A percentile compares a stretch with the other conserved stretches of the same genome.
phyloP scores from a whole-genome alignment of 2,797 vertebrate genomes.

The Muscicapa comitata region DNA sequence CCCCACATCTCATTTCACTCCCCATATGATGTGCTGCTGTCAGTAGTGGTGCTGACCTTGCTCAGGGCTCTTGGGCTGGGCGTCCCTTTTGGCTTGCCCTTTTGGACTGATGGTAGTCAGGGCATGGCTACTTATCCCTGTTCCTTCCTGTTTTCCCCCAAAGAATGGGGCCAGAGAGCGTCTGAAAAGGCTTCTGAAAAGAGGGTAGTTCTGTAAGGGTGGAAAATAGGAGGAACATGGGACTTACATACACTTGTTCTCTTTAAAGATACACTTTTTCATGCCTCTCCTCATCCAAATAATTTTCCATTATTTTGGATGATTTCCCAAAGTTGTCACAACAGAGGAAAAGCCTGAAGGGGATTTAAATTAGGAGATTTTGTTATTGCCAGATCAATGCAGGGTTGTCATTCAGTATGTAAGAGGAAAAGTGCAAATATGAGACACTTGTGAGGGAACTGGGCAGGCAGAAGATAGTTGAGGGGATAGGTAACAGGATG shows the following conservation, averaged over 20 bases:
- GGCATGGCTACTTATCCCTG: background rate
- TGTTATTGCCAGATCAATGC: background rate
- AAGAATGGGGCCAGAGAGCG: background rate
- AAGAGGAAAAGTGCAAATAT: slow-evolving; percentile 1
- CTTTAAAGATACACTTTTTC: background rate
- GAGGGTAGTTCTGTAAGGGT: background rate
- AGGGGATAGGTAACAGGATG: background rate
- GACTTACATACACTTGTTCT: background rate
- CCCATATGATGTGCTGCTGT: rapidly evolving
- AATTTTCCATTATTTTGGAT: background rate
- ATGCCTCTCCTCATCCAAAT: background rate
- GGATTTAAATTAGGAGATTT: slow-evolving; percentile 1
- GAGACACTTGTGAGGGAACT: background rate
- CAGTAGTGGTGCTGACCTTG: rapidly evolving
- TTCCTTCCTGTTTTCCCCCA: background rate
- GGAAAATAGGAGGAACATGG: background rate
- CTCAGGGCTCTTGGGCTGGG: background rate
- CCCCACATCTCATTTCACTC: rapidly evolving
- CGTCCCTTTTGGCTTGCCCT: background rate
- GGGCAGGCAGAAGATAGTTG: background rate
- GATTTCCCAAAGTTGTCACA: slow-evolving; percentile 12
- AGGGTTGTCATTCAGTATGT: background rate
- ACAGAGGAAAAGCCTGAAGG: background rate
- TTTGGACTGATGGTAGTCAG: background rate
- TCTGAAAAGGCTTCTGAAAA: background rate